A percentile compares a stretch with the other conserved stretches of the same genome.
These are phyloP conservation scores for Typhlichthys eigenmanni DNA, from an alignment of 2,797 vertebrate species.

Conservation along the genomic window DNA sequence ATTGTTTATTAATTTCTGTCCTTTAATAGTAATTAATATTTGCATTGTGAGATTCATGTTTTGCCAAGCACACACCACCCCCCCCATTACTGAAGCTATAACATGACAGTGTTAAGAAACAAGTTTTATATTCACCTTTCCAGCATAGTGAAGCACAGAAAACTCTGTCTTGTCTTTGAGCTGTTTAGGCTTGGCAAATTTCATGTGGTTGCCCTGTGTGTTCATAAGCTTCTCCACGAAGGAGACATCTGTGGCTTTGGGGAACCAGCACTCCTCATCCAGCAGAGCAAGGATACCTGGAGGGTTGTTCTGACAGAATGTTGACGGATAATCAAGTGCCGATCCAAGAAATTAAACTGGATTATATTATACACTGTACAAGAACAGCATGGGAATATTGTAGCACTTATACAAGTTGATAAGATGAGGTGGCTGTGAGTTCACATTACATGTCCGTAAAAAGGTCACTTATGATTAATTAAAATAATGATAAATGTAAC, in stretches of 20 bases:
- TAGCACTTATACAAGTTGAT: not conserved
- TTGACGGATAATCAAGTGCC: not conserved
- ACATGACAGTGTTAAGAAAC: no score
- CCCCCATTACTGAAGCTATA: no score
- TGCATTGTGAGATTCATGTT: no score
- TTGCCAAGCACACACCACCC: no score
- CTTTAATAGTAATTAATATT: no score
- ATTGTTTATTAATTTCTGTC: not conserved
- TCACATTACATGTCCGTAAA: no score
- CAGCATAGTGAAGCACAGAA: conserved; percentile 91
- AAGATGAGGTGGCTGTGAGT: no score
- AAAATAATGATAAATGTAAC: no score
- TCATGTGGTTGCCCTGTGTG: conserved; percentile 90
- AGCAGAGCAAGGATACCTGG: conserved; percentile 93
- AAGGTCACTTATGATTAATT: no score
- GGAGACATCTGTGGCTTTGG: conserved; percentile 94
- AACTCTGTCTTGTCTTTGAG: conserved; percentile 96
- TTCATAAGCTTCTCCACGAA: conserved; percentile 93
- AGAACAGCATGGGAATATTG: no score
- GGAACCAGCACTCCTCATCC: conserved; percentile 98
- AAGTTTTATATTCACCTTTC: conserved; percentile 78
- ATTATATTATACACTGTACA: not conserved
- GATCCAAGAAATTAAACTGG: not conserved
- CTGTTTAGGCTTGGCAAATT: conserved; percentile 94
- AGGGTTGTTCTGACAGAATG: conserved; percentile 88